These are phyloP conservation scores for Phyto melanocephala DNA, from an alignment of 2,888 invertebrate species.

Conservation along the genomic window DNA sequence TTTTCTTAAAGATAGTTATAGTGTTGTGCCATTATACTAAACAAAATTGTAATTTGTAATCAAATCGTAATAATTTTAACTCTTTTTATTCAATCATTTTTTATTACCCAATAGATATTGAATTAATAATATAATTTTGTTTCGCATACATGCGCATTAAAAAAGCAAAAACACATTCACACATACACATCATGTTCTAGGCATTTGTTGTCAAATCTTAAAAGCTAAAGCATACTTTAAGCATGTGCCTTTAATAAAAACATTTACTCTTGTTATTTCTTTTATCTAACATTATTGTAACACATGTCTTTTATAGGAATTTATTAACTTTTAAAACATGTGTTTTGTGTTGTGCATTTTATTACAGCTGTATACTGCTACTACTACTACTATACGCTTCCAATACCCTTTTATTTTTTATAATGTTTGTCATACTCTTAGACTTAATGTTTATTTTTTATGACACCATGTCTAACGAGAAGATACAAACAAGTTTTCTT, in stretches of 20 bases:
- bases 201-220: not conserved
- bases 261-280: too few species aligned
- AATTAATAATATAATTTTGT: too few species aligned
- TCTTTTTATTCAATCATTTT: too few species aligned
- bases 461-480: slow-evolving; percentile 9
- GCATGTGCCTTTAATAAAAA: not conserved
- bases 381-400: not conserved
- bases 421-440: slow-evolving; percentile 2
- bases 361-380: not conserved
- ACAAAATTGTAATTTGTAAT: too few species aligned
- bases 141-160: too few species aligned
- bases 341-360: not conserved
- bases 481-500: not conserved
- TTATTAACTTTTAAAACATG: not conserved
- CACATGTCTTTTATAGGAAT: not conserved
- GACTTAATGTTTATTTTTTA: not conserved
- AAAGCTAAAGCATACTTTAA: slow-evolving; percentile 4
- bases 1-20: too few species aligned
- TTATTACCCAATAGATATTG: too few species aligned
- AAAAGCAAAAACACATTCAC: too few species aligned
- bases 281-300: not conserved
- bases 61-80: too few species aligned
- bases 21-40: too few species aligned
- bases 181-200: too few species aligned
- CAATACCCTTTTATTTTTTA: not conserved